phyloP scores from a whole-genome alignment of 2,797 vertebrate species.

The Sphenodon punctatus region DNA sequence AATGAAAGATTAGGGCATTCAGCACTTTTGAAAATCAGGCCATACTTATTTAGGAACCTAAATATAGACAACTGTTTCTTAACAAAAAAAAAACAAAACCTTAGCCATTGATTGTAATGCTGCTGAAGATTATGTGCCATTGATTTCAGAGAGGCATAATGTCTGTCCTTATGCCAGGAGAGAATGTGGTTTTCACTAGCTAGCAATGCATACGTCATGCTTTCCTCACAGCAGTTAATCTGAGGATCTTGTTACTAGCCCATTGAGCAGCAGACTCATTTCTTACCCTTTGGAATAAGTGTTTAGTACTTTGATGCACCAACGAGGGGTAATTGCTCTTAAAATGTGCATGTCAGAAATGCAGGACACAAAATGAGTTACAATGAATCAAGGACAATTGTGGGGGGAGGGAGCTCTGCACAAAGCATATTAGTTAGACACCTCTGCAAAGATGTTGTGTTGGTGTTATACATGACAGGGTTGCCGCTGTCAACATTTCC shows the following conservation, averaged over 20 bases:
- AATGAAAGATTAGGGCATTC: background rate
- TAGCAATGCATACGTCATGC: background rate
- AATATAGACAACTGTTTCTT: background rate
- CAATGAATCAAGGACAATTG: background rate
- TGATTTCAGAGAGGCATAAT: background rate
- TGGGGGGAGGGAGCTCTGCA: too few relatives aligned
- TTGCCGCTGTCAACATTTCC: constrained; percentile 50
- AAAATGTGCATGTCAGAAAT: background rate
- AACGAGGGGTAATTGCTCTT: background rate
- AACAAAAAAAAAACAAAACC: too few relatives aligned
- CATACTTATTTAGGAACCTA: constrained; percentile 13
- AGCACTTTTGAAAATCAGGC: background rate
- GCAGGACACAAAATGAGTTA: constrained; percentile 3
- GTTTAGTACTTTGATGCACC: background rate
- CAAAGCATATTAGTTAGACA: constrained; percentile 24
- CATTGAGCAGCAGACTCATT: background rate
- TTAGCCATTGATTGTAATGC: background rate
- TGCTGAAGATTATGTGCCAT: background rate
- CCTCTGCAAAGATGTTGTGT: constrained; percentile 47
- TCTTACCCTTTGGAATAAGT: background rate
- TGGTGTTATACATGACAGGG: constrained; percentile 42
- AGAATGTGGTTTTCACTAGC: background rate
- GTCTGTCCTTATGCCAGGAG: background rate
- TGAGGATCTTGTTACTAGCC: background rate
- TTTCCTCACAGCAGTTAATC: background rate